Base-by-base conservation (phyloP, 1,140 invertebrate species). In the Tachypleus tridentatus region DNA sequence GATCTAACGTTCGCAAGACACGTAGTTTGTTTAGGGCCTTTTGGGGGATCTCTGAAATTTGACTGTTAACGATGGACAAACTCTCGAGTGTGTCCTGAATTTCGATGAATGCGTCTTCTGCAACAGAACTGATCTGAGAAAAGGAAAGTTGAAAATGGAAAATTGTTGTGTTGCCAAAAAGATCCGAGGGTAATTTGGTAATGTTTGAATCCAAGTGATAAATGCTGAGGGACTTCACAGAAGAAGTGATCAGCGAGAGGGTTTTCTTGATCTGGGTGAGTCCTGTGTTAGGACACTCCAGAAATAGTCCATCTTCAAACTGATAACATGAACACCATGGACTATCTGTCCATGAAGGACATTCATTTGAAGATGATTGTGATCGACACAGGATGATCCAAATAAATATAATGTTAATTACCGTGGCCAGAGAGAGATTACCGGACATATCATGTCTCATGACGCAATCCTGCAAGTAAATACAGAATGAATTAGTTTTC, bases 271-370 rank as follows among this genome's bases (percentile, higher is more conserved):
- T 74, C 29, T 78, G 76, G 11, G 80, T 80, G 49, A 85, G 81
- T n/a, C 85, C 86, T 4, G 86, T 86, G 63, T 84, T 87, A n/a
- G 89, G 87, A 75, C 91, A 95, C 77, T 95, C 90, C 69, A 94
- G 80, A 78, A 90, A 91, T 61, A 93, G 81, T 50, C 89, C 90
- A 78, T 92, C 89, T 75, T 92, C 88, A 75, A 92, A 89, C 77
- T 88, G 88, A 80, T 92, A 93, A 77, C 91, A 94, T 1, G 89
- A 87, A 78, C 91, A 95, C 69, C 84, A 84, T 10, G 86, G 85
- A 73, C 85, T 87, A 69, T 85, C 83, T 69, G 83, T 77, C 70
- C 85, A 81, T 70, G 80, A 83, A 52, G 87, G 87, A 73, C 87
- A 89, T 64, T 82, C 78, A 29, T 29, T 29, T 29, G 29, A 29